phyloP scores from a whole-genome alignment of 1,140 invertebrate genomes.

The Kradibia gibbosae region DNA sequence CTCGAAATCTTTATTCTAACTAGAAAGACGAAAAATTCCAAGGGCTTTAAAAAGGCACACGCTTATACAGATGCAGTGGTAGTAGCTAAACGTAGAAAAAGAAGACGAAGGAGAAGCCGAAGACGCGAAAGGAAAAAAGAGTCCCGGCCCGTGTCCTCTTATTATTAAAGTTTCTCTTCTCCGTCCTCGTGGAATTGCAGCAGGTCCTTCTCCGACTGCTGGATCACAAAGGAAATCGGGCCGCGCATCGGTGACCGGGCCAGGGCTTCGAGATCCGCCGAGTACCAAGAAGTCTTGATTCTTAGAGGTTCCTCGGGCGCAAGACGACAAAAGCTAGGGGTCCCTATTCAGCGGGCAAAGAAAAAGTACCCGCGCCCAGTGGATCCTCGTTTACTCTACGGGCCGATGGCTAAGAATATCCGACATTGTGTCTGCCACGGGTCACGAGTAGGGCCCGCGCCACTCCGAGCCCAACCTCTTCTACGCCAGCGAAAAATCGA shows the following conservation, averaged over 20 bases:
- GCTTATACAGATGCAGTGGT: background rate
- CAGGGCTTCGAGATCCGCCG: background rate
- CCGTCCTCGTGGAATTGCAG: conserved; percentile 48
- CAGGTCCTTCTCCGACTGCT: conserved; percentile 56
- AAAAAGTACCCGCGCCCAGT: conserved; percentile 58
- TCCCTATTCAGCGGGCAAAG: conserved; percentile 61
- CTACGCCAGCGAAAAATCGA: conserved; percentile 22
- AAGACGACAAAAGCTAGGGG: conserved; percentile 56
- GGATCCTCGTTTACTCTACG: conserved; percentile 45
- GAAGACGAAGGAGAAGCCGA: too few species aligned
- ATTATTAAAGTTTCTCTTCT: conserved; percentile 35
- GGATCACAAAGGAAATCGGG: conserved; percentile 56
- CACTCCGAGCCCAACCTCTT: background rate
- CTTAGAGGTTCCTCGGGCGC: conserved; percentile 60
- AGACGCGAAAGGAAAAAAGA: too few species aligned
- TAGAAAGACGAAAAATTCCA: conserved; percentile 29
- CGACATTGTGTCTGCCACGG: conserved; percentile 53
- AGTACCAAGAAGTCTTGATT: conserved; percentile 64
- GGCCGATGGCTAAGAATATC: conserved; percentile 55
- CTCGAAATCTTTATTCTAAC: background rate
- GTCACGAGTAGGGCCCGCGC: conserved; percentile 9
- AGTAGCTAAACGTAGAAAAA: conserved; percentile 8
- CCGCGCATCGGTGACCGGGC: conserved; percentile 49
- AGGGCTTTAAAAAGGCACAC: conserved; percentile 41
- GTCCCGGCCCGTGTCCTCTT: conserved; percentile 32